Conservation (phyloP, 2,797 vertebrate species). For the Philypnodon macrostomus region DNA sequence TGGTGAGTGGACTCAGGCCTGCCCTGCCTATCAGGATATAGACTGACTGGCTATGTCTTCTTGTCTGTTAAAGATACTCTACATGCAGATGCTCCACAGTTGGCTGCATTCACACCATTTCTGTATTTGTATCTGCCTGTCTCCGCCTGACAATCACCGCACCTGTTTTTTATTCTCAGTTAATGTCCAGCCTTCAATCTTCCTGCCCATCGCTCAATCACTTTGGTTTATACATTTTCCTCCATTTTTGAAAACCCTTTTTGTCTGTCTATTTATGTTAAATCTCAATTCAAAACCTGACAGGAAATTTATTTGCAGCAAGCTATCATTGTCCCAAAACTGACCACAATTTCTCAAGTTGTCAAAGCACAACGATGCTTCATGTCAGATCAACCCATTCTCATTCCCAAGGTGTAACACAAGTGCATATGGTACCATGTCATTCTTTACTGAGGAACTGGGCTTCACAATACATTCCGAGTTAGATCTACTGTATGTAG, state of each 20-base stretch:
- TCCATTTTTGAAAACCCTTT: slow-evolving; percentile 2
- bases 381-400: slow-evolving; percentile 1
- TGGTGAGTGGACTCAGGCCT: slow-evolving; percentile 19
- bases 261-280: slow-evolving; percentile 7
- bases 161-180: slow-evolving; percentile 26
- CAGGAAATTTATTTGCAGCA: slow-evolving; percentile 22
- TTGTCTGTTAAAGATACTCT: slow-evolving; percentile 40
- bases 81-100: slow-evolving; percentile 39
- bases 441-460: too few species aligned
- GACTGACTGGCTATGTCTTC: slow-evolving; percentile 41
- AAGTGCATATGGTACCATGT: too few species aligned
- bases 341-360: slow-evolving; percentile 13
- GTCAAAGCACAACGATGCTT: slow-evolving; percentile 17
- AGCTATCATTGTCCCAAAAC: slow-evolving; percentile 19
- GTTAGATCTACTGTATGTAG: too few species aligned
- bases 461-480: too few species aligned
- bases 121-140: slow-evolving; percentile 37
- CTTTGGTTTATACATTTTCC: slow-evolving; percentile 13
- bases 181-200: slow-evolving; percentile 38
- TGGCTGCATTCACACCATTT: slow-evolving; percentile 31
- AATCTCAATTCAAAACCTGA: slow-evolving; percentile 14
- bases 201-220: slow-evolving; percentile 36
- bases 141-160: slow-evolving; percentile 36
- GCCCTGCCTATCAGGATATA: slow-evolving; percentile 24
- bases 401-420: neutral